Evolutionary conservation across 2,797 vertebrate genomes (phyloP).

Genomic region (Morelia viridis): DNA sequence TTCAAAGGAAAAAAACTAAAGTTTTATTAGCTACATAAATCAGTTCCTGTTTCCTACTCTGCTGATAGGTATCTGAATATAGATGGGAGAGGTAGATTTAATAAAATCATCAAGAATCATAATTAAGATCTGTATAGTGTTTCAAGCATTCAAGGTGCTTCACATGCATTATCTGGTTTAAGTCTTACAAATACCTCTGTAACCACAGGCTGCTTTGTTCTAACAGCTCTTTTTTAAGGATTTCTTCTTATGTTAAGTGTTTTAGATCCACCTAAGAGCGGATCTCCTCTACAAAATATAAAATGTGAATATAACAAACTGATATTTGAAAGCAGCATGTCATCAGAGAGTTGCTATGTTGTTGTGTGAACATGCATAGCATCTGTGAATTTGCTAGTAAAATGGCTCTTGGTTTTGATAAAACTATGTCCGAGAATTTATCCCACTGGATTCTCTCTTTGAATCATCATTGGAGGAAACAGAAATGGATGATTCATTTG

Average conservation of each 20-base stretch:
- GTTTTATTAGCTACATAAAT: neutral
- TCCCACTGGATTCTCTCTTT: slow-evolving; percentile 18
- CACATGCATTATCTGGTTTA: neutral
- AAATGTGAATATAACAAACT: neutral
- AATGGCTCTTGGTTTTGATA: neutral
- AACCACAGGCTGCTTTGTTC: slow-evolving; percentile 24
- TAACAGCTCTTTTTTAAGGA: slow-evolving; percentile 40
- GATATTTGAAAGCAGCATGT: neutral
- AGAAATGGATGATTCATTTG: neutral
- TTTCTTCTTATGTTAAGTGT: neutral
- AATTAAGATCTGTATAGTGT: neutral
- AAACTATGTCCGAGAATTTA: slow-evolving; percentile 30
- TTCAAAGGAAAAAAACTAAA: neutral
- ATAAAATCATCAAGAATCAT: neutral
- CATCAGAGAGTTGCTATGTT: neutral
- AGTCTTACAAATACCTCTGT: neutral
- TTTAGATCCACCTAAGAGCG: neutral
- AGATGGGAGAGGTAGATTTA: neutral
- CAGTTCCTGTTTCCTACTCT: neutral
- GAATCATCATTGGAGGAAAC: neutral
- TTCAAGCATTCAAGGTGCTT: neutral
- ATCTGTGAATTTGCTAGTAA: neutral
- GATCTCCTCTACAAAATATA: neutral
- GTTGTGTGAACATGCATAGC: neutral
- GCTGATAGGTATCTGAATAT: neutral